Evolutionary conservation across 2,888 invertebrate genomes (phyloP), one percentile per base, ranked within the genome.

Genomic region (Latheticus oryzae): DNA sequence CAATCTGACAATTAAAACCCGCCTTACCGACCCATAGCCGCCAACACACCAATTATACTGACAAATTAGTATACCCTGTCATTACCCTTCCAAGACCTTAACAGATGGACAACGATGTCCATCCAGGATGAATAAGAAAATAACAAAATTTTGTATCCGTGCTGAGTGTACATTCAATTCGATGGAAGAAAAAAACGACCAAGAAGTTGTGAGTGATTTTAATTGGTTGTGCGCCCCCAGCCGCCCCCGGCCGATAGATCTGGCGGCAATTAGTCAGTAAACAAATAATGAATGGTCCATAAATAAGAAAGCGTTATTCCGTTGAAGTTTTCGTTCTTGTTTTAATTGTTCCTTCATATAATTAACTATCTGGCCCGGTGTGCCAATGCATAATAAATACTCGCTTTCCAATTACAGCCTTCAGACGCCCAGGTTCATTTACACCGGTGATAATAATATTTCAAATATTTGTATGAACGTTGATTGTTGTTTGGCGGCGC

Each of bases 261-360:
- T 2, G 3, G 24, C 24, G 67, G 74, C 74, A 76, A 76, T 76
- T 76, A 75, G 75, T 72, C 71, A 69, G 73, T 74, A 75, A 76
- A 74, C 75, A 76, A 76, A 76, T 76, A 76, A 75, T 71, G 72
- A 76, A 75, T 74, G 74, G 72, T 70, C 69, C 73, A 75, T 76
- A 76, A 76, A 76, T 75, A 75, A 73, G 69, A 65, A 64, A 64
- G 64, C 64, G 70, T 70, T 69, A 70, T 71, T 5, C 60, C 68
- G 70, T 24, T 33, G 40, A 17, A 40, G 42, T 24, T 26, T 38
- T 54, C 57, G 63, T 42, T 43, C 60, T 58, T 47, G 54, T 64
- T 50, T 54, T 63, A 60, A 64, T 64, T 65, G 61, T 38, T 47
- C 12, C 11, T 56, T 55, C 53, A 26, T 16, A 19, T 54, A 61